Percentiles rank a stretch among this genome's conserved stretches.
Evolutionary conservation across 2,797 vertebrate species (phyloP).

Genomic region (Aulostomus chinensis): DNA sequence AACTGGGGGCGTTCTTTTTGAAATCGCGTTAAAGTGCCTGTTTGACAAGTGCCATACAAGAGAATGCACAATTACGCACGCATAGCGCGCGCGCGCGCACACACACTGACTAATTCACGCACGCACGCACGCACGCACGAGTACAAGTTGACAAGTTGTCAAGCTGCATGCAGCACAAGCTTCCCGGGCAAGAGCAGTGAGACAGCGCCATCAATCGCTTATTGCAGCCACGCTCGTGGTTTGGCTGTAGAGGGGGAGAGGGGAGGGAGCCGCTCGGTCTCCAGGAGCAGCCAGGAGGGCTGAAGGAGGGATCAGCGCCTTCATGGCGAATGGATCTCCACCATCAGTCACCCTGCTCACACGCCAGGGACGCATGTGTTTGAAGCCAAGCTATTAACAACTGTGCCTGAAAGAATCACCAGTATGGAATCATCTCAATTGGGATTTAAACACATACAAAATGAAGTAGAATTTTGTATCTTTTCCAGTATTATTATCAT

Average conservation of each 20-base stretch:
- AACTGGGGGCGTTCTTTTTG: slow-evolving; percentile 8
- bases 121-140: neutral
- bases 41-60: slow-evolving; percentile 26
- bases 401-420: slow-evolving; percentile 15
- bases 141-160: slow-evolving; percentile 49
- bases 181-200: slow-evolving; percentile 69
- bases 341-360: slow-evolving; percentile 39
- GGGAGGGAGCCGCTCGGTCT: slow-evolving; percentile 19
- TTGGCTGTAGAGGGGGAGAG: slow-evolving; percentile 9
- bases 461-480: no score
- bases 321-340: slow-evolving; percentile 26
- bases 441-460: no score
- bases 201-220: slow-evolving; percentile 83
- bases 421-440: slow-evolving; percentile 6
- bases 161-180: slow-evolving; percentile 37
- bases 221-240: slow-evolving; percentile 41
- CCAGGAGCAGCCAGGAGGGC: slow-evolving; percentile 11
- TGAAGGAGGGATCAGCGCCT: slow-evolving; percentile 32
- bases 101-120: no score
- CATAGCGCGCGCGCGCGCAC: neutral
- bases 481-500: no score
- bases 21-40: neutral
- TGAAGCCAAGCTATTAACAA: slow-evolving; percentile 2
- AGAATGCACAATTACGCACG: slow-evolving; percentile 33
- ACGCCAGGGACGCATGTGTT: no score